Conservation (phyloP, 2,888 invertebrate genomes). For the Lycophotia porphyrea region DNA sequence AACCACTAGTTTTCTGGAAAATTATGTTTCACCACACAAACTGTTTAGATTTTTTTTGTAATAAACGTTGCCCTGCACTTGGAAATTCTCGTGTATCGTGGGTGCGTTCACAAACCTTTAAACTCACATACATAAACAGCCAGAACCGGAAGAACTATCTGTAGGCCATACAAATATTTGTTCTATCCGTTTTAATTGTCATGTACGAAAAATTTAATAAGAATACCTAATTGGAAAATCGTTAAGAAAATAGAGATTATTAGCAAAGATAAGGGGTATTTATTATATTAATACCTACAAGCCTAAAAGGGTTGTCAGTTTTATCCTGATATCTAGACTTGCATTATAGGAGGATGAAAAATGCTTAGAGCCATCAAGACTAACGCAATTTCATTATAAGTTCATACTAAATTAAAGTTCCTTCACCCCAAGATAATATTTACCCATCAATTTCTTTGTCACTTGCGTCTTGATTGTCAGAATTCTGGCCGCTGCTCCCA, state of each 20-base stretch:
- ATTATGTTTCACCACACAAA: not conserved
- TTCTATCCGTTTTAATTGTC: not conserved
- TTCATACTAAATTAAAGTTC: not conserved
- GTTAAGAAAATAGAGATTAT: not conserved
- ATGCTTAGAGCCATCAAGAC: not conserved
- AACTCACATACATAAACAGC: too few species aligned
- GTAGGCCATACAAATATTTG: too few species aligned
- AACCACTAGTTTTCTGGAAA: not conserved
- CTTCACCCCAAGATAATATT: conserved; percentile 72
- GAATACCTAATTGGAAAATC: not conserved
- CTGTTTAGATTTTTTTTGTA: not conserved
- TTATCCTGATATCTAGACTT: not conserved
- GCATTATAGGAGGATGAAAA: not conserved
- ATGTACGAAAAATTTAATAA: not conserved
- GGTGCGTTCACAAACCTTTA: too few species aligned
- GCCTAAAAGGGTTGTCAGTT: not conserved
- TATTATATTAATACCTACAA: not conserved
- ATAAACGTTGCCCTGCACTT: too few species aligned
- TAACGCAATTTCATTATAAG: not conserved
- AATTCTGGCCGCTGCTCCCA: conserved; percentile 83
- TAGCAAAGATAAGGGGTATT: not conserved
- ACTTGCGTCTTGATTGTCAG: conserved; percentile 81
- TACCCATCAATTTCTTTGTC: conserved; percentile 89
- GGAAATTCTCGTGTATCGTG: too few species aligned
- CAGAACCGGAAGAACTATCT: too few species aligned